Evolutionary conservation across 2,113 vertebrate genomes (phyloP), one percentile per base, ranked within the genome.

Genomic region (Mugil cephalus): DNA sequence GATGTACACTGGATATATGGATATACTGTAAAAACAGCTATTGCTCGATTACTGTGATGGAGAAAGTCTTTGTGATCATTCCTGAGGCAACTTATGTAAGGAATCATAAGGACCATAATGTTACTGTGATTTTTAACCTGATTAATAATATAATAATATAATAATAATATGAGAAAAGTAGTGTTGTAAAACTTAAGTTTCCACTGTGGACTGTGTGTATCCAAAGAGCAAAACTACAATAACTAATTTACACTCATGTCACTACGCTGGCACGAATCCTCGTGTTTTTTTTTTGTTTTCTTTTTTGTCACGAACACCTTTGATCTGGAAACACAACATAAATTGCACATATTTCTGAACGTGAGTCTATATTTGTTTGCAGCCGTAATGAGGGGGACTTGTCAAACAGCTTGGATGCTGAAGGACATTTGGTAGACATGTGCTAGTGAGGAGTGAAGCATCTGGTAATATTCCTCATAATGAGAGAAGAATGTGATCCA

Each of bases 371-470:
- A 50, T 48, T 45, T 24, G 5, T 40, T 24, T 42, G 24, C 10
- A 51, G 30, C 14, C 10, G 13, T 24, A 15, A 35, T 56, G 55
- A 50, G 40, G 30, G 43, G 46, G 71, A 24, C 51, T 17, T 40
- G 1, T 56, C 9, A 24, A 21, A 11, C 47, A 54, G 18, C 3
- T 54, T 11, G 11, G 7, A 11, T 42, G 64, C 18, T 9, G 10
- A 46, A 56, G 47, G 69, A 68, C 86, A 77, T 80, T 59, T 74
- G 68, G 62, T 35, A 1, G 21, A 54, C 74, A 79, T 7, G 7
- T 73, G 73, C 35, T 7, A 17, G 18, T 2, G 40, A 60, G 35
- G 39, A 51, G 50, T 54, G 40, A 50, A 43, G 17, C 71, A 73
- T 78, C 34, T 74, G 74, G 39, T 54, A 38, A 53, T 47, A 21